Evolutionary conservation across 2,113 vertebrate species (phyloP).

Genomic region (Brachyhypopomus gauderio): DNA sequence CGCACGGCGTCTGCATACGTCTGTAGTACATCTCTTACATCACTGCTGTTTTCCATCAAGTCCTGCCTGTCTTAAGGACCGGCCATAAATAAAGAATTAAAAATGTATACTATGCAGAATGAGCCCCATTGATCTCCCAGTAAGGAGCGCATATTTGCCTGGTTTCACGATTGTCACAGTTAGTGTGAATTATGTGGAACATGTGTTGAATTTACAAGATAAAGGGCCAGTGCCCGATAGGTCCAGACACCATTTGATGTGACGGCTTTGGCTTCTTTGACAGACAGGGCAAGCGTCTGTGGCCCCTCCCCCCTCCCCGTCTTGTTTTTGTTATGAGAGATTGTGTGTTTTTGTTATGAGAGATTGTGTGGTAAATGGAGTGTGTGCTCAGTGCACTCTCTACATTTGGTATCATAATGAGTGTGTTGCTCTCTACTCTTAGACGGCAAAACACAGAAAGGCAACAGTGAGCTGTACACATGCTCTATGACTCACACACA

Average conservation of each 20-base stretch:
- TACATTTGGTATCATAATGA: slow-evolving; percentile 44
- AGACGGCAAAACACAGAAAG: slow-evolving; percentile 35
- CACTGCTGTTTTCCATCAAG: slow-evolving; percentile 44
- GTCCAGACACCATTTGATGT: slow-evolving; percentile 52
- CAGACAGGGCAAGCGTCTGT: slow-evolving; percentile 44
- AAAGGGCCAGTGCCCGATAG: slow-evolving; percentile 51
- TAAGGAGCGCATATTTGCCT: slow-evolving; percentile 56
- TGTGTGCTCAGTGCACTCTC: slow-evolving; percentile 39
- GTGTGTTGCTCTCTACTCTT: slow-evolving; percentile 22
- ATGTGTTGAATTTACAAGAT: slow-evolving; percentile 64
- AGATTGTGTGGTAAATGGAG: slow-evolving; percentile 50
- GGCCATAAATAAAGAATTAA: slow-evolving; percentile 66
- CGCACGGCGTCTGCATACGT: slow-evolving; percentile 39
- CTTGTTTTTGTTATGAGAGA: slow-evolving; percentile 68
- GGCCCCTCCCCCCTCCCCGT: not conserved
- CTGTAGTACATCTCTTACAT: slow-evolving; percentile 45
- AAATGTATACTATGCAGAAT: slow-evolving; percentile 63
- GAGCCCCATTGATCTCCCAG: slow-evolving; percentile 59
- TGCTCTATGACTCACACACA: not conserved
- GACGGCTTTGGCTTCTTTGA: slow-evolving; percentile 52
- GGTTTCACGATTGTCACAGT: slow-evolving; percentile 55
- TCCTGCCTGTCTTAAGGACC: slow-evolving; percentile 57
- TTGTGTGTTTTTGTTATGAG: slow-evolving; percentile 65
- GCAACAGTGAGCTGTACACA: slow-evolving; percentile 23
- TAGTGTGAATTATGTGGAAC: slow-evolving; percentile 59